Conservation (phyloP, 35 echinoderm and acorn worm species). For the Apostichopus californicus region DNA sequence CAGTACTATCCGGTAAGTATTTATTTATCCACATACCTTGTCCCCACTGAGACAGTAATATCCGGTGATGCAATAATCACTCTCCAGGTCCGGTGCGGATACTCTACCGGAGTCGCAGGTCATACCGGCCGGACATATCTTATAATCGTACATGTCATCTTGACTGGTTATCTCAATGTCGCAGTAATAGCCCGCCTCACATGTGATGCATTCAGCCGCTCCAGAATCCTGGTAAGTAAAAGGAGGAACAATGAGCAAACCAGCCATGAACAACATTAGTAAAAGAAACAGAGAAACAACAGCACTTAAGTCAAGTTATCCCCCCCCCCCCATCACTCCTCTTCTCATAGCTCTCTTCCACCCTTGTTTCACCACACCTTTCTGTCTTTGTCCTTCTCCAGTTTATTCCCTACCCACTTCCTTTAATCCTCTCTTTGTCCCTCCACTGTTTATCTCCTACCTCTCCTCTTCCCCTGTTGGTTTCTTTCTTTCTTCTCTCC, state of each 20-base stretch:
- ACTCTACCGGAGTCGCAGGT: constrained; percentile 68
- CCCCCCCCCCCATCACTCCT: no score
- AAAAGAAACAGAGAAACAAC: no score
- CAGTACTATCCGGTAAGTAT: neutral
- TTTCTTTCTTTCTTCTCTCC: no score
- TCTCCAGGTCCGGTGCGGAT: constrained; percentile 84
- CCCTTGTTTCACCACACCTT: no score
- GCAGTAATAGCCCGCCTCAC: constrained; percentile 95
- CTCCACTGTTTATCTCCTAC: no score
- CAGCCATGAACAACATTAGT: no score
- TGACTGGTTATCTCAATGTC: constrained; percentile 75
- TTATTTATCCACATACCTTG: constrained; percentile 58
- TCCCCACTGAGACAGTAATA: constrained; percentile 81
- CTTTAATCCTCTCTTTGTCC: no score
- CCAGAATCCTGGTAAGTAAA: constrained; percentile 72
- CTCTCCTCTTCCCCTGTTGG: no score
- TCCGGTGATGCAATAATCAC: constrained; percentile 75
- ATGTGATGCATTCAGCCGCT: constrained; percentile 76
- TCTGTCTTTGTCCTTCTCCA: no score
- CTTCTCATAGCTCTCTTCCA: no score
- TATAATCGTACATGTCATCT: constrained; percentile 82
- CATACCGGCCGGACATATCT: constrained; percentile 95
- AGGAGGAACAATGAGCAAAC: neutral
- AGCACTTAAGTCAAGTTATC: no score
- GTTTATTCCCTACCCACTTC: no score